Percentiles rank a stretch among this genome's conserved stretches.
These are phyloP conservation scores for Dendrocopos noguchii DNA, from an alignment of 2,113 vertebrate species.

Conservation along the genomic window DNA sequence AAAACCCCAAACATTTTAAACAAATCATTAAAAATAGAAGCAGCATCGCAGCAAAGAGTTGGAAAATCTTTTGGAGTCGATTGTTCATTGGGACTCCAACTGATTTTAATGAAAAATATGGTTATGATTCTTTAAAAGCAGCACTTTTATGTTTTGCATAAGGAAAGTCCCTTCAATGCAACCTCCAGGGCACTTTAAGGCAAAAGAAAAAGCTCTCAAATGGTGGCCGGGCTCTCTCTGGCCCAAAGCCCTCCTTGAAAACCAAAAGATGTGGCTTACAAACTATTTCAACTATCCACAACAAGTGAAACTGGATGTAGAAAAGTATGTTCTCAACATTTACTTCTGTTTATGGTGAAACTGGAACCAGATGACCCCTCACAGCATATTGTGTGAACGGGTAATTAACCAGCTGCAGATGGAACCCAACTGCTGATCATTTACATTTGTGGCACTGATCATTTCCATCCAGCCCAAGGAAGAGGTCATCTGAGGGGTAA, in stretches of 20 bases:
- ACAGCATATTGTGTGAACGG: constrained; percentile 40
- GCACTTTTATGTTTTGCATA: constrained; percentile 77
- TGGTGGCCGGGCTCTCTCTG: constrained; percentile 15
- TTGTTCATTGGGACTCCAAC: constrained; percentile 75
- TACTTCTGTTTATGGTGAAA: constrained; percentile 75
- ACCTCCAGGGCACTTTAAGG: constrained; percentile 61
- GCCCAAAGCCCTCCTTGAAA: constrained; percentile 59
- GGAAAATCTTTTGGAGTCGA: constrained; percentile 37
- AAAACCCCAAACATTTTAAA: background rate
- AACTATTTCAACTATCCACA: constrained; percentile 75
- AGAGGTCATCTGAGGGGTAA: constrained; percentile 53
- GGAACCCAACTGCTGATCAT: background rate
- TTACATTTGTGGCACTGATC: background rate
- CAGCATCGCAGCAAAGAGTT: constrained; percentile 36
- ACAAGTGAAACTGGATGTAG: constrained; percentile 77
- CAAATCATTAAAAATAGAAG: constrained; percentile 75
- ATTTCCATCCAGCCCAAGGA: background rate
- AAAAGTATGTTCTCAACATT: constrained; percentile 72
- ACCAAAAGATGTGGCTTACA: constrained; percentile 75
- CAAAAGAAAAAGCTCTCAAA: background rate
- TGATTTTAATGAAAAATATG: constrained; percentile 79
- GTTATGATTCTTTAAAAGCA: constrained; percentile 73
- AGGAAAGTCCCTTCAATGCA: constrained; percentile 67
- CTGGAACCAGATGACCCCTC: constrained; percentile 72
- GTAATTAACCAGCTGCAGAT: constrained; percentile 67